These are phyloP conservation scores for Hystrix brachyura DNA, from an alignment of 2,113 vertebrate genomes.

Conservation along the genomic window DNA sequence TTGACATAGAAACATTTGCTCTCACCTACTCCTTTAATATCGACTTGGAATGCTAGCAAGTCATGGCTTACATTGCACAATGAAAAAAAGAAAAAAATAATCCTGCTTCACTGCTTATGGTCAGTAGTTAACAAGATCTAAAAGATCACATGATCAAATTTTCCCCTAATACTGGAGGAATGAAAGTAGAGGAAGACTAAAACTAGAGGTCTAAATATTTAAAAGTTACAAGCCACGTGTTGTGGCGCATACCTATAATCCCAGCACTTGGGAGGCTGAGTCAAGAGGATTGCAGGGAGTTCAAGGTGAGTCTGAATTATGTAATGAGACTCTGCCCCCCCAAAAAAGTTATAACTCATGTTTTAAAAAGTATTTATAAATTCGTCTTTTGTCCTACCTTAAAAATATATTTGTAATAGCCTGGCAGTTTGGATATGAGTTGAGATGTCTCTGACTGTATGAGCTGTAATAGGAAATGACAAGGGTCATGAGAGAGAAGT, in stretches of 20 bases:
- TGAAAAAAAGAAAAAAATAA: not conserved
- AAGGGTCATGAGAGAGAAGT: not conserved
- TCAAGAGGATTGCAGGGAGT: too few species aligned
- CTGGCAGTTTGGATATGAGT: not conserved
- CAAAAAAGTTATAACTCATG: not conserved
- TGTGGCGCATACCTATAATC: too few species aligned
- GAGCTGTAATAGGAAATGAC: not conserved
- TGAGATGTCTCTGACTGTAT: not conserved
- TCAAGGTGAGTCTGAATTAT: too few species aligned
- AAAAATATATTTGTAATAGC: not conserved
- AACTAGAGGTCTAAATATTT: conserved; percentile 3
- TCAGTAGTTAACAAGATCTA: not conserved
- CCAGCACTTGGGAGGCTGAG: too few species aligned
- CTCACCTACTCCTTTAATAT: not conserved
- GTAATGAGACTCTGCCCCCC: too few species aligned
- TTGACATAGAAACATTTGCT: conserved; percentile 50
- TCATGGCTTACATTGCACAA: not conserved
- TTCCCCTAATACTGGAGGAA: not conserved
- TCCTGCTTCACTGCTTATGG: not conserved
- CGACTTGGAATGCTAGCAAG: conserved; percentile 4
- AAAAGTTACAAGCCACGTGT: not conserved
- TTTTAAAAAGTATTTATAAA: not conserved
- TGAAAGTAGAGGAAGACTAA: not conserved
- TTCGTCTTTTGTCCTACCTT: not conserved
- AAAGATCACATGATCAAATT: not conserved